These are phyloP conservation scores for Todiramphus saurophagus DNA, from an alignment of 2,113 vertebrate species.

Conservation along the genomic window DNA sequence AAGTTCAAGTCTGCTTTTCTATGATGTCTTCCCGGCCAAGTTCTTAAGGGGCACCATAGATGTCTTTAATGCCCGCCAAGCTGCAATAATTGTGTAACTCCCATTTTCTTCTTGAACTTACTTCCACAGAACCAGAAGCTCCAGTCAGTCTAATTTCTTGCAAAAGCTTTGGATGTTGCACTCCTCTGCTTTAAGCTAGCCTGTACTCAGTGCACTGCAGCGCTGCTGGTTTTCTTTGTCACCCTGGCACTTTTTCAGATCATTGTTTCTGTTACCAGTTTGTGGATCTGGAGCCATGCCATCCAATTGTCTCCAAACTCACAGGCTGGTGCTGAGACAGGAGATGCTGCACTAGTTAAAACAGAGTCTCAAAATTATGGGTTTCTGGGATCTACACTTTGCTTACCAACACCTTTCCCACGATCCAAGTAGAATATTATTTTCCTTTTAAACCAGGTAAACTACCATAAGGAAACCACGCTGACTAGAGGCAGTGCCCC, in stretches of 20 bases:
- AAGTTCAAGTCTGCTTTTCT: constrained; percentile 5
- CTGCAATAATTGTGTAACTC: not conserved
- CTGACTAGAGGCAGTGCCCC: not conserved
- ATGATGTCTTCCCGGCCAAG: not conserved
- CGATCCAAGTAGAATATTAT: not conserved
- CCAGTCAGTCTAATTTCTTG: not conserved
- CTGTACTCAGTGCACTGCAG: not conserved
- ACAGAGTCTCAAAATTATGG: accelerated
- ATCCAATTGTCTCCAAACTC: not conserved
- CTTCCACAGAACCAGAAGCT: constrained; percentile 32
- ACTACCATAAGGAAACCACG: not conserved
- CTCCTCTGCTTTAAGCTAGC: not conserved
- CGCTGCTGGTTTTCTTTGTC: not conserved
- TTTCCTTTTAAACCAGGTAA: not conserved
- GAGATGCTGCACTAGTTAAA: not conserved
- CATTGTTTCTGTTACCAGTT: not conserved
- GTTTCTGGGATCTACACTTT: not conserved
- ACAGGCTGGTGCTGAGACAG: not conserved
- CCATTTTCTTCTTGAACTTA: not conserved
- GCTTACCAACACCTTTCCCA: not conserved
- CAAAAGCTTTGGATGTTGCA: not conserved
- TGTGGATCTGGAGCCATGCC: not conserved
- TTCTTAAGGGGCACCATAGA: not conserved
- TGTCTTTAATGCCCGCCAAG: not conserved
- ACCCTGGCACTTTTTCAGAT: not conserved